phyloP scores from a whole-genome alignment of 2,888 invertebrate species.

The Caenorhabditis japonica region DNA sequence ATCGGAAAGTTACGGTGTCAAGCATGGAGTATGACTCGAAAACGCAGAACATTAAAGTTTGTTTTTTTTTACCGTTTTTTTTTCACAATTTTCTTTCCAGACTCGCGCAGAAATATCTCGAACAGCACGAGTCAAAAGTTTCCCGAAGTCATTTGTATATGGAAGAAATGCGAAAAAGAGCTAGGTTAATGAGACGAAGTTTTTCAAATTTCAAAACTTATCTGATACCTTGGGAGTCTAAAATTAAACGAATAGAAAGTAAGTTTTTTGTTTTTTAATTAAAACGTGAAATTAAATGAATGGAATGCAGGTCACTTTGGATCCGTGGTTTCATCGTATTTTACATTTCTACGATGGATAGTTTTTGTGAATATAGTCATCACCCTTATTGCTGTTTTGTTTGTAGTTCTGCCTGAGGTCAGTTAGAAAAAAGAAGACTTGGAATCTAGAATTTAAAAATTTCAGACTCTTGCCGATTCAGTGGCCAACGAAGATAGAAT shows the following conservation, averaged over 20 bases:
- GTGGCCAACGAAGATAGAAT: conserved; percentile 63
- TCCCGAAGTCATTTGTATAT: conserved; percentile 78
- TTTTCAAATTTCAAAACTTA: conserved; percentile 86
- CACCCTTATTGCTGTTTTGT: conserved; percentile 86
- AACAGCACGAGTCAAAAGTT: conserved; percentile 77
- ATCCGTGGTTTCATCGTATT: conserved; percentile 97
- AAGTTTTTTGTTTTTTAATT: conserved; percentile 55
- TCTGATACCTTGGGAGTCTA: conserved; percentile 93
- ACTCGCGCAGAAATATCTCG: conserved; percentile 78
- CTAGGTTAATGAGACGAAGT: conserved; percentile 84
- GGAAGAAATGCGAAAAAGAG: conserved; percentile 74
- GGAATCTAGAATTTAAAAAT: neutral
- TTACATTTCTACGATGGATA: conserved; percentile 96
- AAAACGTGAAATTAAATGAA: no score
- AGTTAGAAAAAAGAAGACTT: neutral
- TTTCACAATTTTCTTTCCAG: conserved; percentile 61
- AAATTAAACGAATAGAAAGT: conserved; percentile 95
- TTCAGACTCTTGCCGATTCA: conserved; percentile 71
- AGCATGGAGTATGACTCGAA: conserved; percentile 78
- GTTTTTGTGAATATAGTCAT: conserved; percentile 96
- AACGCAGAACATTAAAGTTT: conserved; percentile 76
- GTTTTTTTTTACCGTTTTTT: neutral
- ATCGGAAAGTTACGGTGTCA: conserved; percentile 78
- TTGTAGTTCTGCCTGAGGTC: conserved; percentile 96
- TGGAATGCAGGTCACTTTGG: conserved; percentile 90